A percentile compares a stretch with the other conserved stretches of the same genome.
phyloP scores from a whole-genome alignment of 1,140 invertebrate genomes.

The Euglossa dilemma region DNA sequence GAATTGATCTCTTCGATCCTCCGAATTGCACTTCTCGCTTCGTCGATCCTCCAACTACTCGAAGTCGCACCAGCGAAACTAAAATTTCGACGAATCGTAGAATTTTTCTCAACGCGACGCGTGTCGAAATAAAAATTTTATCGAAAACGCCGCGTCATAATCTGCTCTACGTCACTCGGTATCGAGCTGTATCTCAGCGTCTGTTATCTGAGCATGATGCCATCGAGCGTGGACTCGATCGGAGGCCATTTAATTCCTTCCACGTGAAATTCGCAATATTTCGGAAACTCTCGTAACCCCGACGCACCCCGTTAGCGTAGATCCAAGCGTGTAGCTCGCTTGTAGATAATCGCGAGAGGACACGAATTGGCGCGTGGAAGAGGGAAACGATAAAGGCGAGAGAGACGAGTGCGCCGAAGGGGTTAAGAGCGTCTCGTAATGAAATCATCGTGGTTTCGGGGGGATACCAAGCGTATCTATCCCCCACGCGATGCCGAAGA shows the following conservation, averaged over 20 bases:
- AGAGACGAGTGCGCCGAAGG: not conserved
- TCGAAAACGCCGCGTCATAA: not conserved
- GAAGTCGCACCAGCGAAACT: too few species aligned
- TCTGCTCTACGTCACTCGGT: not conserved
- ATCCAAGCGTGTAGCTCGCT: too few species aligned
- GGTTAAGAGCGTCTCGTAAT: constrained; percentile 72
- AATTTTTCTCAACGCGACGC: not conserved
- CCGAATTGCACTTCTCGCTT: too few species aligned
- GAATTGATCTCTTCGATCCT: too few species aligned
- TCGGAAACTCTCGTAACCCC: too few species aligned
- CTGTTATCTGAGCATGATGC: not conserved
- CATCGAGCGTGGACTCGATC: not conserved
- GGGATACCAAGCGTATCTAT: constrained; percentile 42
- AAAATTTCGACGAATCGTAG: too few species aligned
- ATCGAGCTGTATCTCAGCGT: not conserved
- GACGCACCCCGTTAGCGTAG: too few species aligned
- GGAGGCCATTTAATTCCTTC: not conserved
- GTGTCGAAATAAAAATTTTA: not conserved
- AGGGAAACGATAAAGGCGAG: not conserved
- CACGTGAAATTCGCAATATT: not conserved
- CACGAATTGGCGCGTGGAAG: not conserved
- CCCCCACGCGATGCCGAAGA: constrained; percentile 46
- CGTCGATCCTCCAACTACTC: too few species aligned
- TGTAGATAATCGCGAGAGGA: not conserved
- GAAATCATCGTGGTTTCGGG: constrained; percentile 74